Base-by-base conservation (phyloP, 2,113 vertebrate genomes). In the Orientallactaga bullata region DNA sequence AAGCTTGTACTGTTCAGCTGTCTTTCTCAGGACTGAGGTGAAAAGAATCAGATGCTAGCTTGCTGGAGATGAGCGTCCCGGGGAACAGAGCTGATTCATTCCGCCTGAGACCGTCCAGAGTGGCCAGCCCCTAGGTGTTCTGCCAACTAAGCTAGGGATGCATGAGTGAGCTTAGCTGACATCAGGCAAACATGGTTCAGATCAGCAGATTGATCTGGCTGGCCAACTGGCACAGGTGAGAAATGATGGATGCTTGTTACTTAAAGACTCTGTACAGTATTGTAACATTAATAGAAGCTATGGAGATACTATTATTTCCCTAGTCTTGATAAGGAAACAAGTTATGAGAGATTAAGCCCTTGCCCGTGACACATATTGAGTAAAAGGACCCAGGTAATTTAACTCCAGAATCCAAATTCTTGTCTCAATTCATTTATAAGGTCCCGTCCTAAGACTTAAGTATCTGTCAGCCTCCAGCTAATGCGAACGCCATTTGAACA, bases 401-500 rank as follows among this genome's bases (percentile, higher is more conserved):
- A 55, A 85, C n/a, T 89, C 7, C 9, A 51, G 61, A 66, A n/a
- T 58, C 30, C 32, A 77, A 42, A 84, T 37, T 84, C 47, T 89
- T 60, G 35, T 28, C 5, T 74, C 55, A 55, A 28, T 78, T 77
- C 35, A 51, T 87, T 88, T 93, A 47, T n/a, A 16, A 71, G 63
- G 16, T 39, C 26, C 39, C 20, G 17, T 74, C 26, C 9, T 86
- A 87, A 32, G 10, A 60, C 12, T 39, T 15, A 37, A 68, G 11
- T 63, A 3, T 82, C 73, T 89, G 47, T 63, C 61, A 94, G 18
- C 24, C 66, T 42, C 90, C 18, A 65, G 20, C 68, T 78, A 73
- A 72, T 86, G 30, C 69, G 80, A 79, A 93, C 90, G 74, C 21
- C 37, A 66, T n/a, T 66, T 42, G 32, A 93, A 10, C 85, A n/a